Base-by-base conservation (phyloP, 2,888 invertebrate genomes). In the Epistrophe grossulariae region DNA sequence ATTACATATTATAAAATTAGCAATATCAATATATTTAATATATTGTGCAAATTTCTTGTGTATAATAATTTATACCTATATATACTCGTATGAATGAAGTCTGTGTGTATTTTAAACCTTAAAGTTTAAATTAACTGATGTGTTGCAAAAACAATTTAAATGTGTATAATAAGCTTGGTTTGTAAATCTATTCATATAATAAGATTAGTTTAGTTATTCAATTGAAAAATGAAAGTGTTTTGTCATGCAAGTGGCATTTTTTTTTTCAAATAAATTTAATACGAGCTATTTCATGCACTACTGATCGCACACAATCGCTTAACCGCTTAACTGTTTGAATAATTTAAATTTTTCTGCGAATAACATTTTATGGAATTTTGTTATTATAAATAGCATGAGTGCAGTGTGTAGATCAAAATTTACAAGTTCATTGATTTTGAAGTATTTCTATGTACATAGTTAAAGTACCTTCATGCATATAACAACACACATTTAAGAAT, bases 221-320 rank as follows among this genome's bases (percentile, higher is more conserved):
- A 62, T 62, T 73, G 77, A 73, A 84, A 84, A 84, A 84, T 78
- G 84, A 84, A 84, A 84, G 84, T 81, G 72, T 84, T 84, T 84
- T 84, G 66, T 84, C 84, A 84, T 80, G 81, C 80, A 77, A 81
- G 80, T 84, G 84, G 77, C 81, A 84, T 72, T 84, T 80, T 84
- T 35, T 31, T 76, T 60, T 31, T 28, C 24, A 24, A 24, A 24
- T 24, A 24, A 24, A 31, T 28, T 55, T 55, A 59, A 38, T 72
- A 77, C 62, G n/a, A n/a, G 68, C 43, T 19, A 43, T 31, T 31
- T 48, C n/a, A 66, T 28, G 48, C 84, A 71, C 84, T 38, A 50
- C 76, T 80, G 84, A 84, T 80, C 80, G 76, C 76, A 40, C 76
- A 66, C 73, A 74, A 79, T 50, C 73, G 57, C 55, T 35, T 59